Evolutionary conservation across 2,888 invertebrate species (phyloP), one percentile per base, ranked within the genome.

Genomic region (Baccha elongata): DNA sequence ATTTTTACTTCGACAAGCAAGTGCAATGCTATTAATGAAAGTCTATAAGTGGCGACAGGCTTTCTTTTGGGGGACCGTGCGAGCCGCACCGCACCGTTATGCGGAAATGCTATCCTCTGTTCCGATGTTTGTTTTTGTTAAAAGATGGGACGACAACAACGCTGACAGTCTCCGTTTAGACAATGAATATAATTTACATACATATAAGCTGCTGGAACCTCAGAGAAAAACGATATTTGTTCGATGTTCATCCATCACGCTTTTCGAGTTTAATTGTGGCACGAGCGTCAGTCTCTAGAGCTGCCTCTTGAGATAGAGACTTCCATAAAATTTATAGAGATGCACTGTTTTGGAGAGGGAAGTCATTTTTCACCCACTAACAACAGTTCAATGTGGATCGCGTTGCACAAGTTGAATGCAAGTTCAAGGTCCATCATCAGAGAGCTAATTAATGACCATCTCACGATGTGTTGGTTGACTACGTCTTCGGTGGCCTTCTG

Each of bases 401-500:
- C 46, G 15, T 42, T 75, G 42, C 11, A 62, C 46, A 37, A 50
- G 35, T 64, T 71, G 40, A 40, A 58, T 53, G 19, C 76, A 81
- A 75, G 81, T 81, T 81, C 81, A 81, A 81, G 81, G 76, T 76
- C 81, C 71, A 67, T 58, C 71, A 46, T 53, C 58, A 15, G 6
- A 11, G 3, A 44, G 65, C 35, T 81, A 76, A 81, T 81, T 76
- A 76, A 80, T 80, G 74, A 74, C 62, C 79, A 69, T 74, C 79
- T 62, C 62, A 68, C 62, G 79, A 68, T 60, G 68, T 60, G 68
- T 53, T 35, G 37, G 35, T 65, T 11, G 53, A 62, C 46, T 19
- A 48, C 32, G 53, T 52, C 67, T 17, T 42, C 64, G 72, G 32
- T 58, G 65, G 65, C 32, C 46, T 48, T 74, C 55, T 44, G 32